phyloP scores from a whole-genome alignment of 1,140 invertebrate genomes.

The Acyrthosiphon pisum region DNA sequence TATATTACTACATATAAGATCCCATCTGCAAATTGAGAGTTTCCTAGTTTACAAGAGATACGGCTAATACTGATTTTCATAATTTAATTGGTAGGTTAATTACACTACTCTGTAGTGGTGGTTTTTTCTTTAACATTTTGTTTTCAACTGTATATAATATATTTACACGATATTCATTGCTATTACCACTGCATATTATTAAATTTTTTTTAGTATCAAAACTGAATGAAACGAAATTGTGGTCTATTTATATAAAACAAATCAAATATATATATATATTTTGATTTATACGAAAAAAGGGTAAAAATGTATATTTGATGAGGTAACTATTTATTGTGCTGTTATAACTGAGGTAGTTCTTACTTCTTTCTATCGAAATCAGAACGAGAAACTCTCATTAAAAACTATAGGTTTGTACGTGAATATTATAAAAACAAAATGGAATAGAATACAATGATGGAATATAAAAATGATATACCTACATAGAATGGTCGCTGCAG shows the following conservation, averaged over 20 bases:
- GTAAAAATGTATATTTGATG: not conserved
- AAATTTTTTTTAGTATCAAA: not conserved
- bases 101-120: not conserved
- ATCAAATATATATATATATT: not conserved
- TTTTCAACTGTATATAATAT: not conserved
- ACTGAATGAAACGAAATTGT: not conserved
- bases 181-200: not conserved
- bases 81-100: not conserved
- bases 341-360: not conserved
- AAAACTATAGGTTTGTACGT: not conserved
- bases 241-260: not conserved
- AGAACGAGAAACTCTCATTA: not conserved
- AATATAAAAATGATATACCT: not conserved
- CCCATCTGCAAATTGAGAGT: not conserved
- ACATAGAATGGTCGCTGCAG: not conserved
- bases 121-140: not conserved
- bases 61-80: not conserved
- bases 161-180: not conserved
- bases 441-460: not conserved
- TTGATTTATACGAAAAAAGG: not conserved
- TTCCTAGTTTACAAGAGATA: not conserved
- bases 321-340: not conserved
- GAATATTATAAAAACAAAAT: not conserved
- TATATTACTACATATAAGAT: not conserved
- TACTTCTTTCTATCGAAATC: not conserved